Percentiles rank a stretch among this genome's conserved stretches.
Evolutionary conservation across 2,797 vertebrate species (phyloP).

Genomic region (Enteromius argenteus): DNA sequence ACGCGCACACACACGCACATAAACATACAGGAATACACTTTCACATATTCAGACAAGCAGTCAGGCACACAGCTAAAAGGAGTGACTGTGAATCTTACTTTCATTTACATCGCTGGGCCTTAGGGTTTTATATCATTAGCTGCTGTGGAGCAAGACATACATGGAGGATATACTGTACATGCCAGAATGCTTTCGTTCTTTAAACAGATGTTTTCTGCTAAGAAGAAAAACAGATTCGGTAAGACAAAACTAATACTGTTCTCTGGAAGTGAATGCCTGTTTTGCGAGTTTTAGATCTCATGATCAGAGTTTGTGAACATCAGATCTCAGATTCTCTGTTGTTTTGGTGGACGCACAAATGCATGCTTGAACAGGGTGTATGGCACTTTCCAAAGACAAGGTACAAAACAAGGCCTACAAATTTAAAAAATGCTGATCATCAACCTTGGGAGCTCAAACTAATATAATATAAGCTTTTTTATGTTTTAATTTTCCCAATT

Average conservation of each 20-base stretch:
- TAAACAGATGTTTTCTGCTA: slow-evolving; percentile 24
- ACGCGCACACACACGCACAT: slow-evolving; percentile 20
- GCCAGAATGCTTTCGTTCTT: slow-evolving; percentile 36
- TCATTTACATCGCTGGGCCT: not conserved
- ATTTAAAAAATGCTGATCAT: not conserved
- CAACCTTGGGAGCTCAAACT: not conserved
- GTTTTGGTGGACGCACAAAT: not conserved
- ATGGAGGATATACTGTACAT: slow-evolving; percentile 16
- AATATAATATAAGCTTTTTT: not conserved
- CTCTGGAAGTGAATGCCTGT: not conserved
- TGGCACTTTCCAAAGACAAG: not conserved
- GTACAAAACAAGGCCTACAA: not conserved
- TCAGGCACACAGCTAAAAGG: slow-evolving; percentile 3
- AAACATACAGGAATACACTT: slow-evolving; percentile 2
- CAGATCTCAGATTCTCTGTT: slow-evolving; percentile 1
- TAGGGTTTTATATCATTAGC: slow-evolving; percentile 7
- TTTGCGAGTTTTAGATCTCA: not conserved
- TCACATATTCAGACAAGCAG: slow-evolving; percentile 15
- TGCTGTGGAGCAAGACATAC: slow-evolving; percentile 18
- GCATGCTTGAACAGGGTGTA: not conserved
- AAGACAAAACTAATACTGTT: slow-evolving; percentile 30
- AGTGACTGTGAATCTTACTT: slow-evolving; percentile 15
- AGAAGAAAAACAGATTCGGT: slow-evolving; percentile 45
- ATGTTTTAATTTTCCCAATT: not conserved
- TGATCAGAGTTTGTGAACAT: not conserved